A percentile compares a stretch with the other conserved stretches of the same genome.
Conservation (phyloP, 2,888 invertebrate genomes). For the Siphlonurus alternatus region DNA sequence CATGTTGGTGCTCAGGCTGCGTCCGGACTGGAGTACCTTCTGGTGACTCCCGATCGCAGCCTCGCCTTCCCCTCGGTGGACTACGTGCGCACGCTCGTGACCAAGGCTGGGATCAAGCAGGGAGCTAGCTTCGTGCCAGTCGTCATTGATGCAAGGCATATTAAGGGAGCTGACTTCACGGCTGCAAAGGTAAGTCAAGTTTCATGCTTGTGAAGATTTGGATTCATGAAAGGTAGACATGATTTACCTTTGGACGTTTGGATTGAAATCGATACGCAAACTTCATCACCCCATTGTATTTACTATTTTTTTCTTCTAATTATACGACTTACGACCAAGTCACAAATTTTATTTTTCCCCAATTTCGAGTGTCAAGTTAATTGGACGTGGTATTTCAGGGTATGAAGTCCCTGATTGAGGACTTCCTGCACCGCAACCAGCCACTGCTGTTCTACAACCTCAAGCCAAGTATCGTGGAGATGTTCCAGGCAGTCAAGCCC, state of each 20-base stretch:
- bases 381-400: too few relatives aligned
- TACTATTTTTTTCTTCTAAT: not conserved
- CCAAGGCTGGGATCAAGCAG: conserved; percentile 47
- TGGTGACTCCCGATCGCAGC: conserved; percentile 42
- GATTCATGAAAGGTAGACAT: not conserved
- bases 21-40: conserved; percentile 35
- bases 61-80: conserved; percentile 46
- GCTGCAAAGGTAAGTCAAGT: conserved; percentile 36
- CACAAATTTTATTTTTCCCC: not conserved
- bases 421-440: conserved; percentile 37
- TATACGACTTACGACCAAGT: not conserved
- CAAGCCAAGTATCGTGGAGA: conserved; percentile 37
- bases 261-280: not conserved
- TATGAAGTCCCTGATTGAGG: conserved; percentile 37
- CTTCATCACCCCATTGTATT: not conserved
- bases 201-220: not conserved
- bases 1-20: too few relatives aligned
- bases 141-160: conserved; percentile 42
- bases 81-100: conserved; percentile 45
- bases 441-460: conserved; percentile 38
- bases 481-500: conserved; percentile 39
- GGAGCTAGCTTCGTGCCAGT: conserved; percentile 38
- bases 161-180: conserved; percentile 46
- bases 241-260: not conserved
- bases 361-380: conserved; percentile 11